Evolutionary conservation across 2,888 invertebrate genomes (phyloP).

Genomic region (Drosophila infuscata): DNA sequence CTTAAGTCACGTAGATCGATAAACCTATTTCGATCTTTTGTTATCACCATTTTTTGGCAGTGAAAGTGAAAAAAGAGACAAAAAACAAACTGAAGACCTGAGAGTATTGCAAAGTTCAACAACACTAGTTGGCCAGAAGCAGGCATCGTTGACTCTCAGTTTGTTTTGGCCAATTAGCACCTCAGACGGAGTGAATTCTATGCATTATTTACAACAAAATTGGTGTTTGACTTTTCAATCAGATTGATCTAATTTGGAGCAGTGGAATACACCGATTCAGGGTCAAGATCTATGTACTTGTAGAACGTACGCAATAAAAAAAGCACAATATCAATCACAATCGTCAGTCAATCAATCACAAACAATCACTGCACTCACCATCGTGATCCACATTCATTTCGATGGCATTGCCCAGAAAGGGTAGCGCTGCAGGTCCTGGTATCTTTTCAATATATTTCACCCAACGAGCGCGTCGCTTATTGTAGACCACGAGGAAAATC

Average conservation of each 20-base stretch:
- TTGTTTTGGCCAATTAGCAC: conserved; percentile 67
- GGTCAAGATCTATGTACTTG: conserved; percentile 51
- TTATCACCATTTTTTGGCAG: not conserved
- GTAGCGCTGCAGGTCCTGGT: conserved; percentile 87
- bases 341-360: not conserved
- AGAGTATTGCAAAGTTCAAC: conserved; percentile 62
- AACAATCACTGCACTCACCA: conserved; percentile 83
- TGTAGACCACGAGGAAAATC: conserved; percentile 81
- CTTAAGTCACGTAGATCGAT: not conserved
- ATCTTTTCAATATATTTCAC: conserved; percentile 86
- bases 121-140: conserved; percentile 36
- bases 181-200: conserved; percentile 26
- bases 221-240: conserved; percentile 57
- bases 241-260: conserved; percentile 32
- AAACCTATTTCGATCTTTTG: not conserved
- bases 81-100: not conserved
- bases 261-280: conserved; percentile 49
- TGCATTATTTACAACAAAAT: conserved; percentile 46
- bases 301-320: conserved; percentile 23
- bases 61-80: not conserved
- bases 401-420: conserved; percentile 87
- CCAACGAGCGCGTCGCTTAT: conserved; percentile 83
- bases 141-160: conserved; percentile 31
- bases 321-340: conserved; percentile 1
- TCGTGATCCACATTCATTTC: conserved; percentile 87